Base-by-base conservation (phyloP, 2,113 vertebrate species). In the Rousettus leschenaultii region DNA sequence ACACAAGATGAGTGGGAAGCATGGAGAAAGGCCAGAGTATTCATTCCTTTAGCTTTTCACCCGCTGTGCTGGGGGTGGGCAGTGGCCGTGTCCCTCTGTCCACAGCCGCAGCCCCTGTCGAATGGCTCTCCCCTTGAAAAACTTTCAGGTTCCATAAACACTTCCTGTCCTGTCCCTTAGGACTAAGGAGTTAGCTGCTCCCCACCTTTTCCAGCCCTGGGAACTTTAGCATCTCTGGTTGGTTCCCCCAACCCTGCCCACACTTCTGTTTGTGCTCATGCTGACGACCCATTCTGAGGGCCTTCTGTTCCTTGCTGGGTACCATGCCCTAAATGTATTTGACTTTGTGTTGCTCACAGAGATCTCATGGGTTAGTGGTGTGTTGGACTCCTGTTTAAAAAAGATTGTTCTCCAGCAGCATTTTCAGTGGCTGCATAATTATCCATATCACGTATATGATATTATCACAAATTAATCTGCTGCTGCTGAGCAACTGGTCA, bases 301-400 rank as follows among this genome's bases (percentile, higher is more conserved):
- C 63, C 63, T 80, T 53, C 30, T 30, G 22, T 51, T 48, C 43
- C 51, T 9, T 57, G 13, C 43, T 21, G 9, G 35, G 3, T 12
- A 14, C 8, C 0, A 3, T 11, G 8, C 75, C 22, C n/a, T 43
- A 2, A 68, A 30, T 0, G 0, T 28, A 3, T 28, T 9, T 70
- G 82, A 55, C 43, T 33, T 33, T 0, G 0, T 55, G 55, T n/a
- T 40, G 75, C 66, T 87, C 74, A 4, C 0, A 1, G 75, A 78
- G 80, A 35, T 43, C 26, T 16, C 18, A 0, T 14, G n/a, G 45
- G 40, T 22, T 15, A 3, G 43, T 15, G 51, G n/a, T 3, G 2
- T 30, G 13, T 22, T 24, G 57, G 14, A 70, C 26, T n/a, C 57
- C 28, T 5, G 5, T 26, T 28, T 38, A n/a, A 35, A 66, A 65